Conservation (phyloP, 1,140 invertebrate species). For the Proales similis region DNA sequence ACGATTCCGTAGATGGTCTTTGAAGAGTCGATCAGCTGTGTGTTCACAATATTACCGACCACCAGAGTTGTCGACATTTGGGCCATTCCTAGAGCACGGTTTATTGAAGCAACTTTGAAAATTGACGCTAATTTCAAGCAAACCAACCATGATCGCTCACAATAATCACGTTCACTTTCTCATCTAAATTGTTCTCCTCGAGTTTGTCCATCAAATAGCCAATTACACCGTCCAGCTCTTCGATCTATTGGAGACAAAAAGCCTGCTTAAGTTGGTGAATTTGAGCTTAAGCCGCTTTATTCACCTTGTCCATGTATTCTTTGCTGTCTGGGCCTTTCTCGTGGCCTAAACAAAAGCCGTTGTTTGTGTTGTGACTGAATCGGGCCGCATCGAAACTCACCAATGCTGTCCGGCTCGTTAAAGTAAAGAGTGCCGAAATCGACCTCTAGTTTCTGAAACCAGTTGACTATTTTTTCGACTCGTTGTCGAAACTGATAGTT, state of each 20-base stretch:
- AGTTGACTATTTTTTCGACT: constrained; percentile 61
- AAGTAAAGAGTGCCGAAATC: constrained; percentile 63
- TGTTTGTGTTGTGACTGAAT: neutral
- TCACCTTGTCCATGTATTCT: constrained; percentile 20
- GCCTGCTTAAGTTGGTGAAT: no score
- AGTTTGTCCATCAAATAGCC: constrained; percentile 30
- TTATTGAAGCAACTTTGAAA: no score
- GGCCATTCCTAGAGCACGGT: no score
- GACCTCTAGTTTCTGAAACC: constrained; percentile 58
- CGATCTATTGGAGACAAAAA: no score
- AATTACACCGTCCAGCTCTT: constrained; percentile 19
- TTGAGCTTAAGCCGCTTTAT: no score
- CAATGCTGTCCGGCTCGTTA: constrained; percentile 64
- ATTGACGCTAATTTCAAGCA: no score
- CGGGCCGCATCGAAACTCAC: constrained; percentile 41
- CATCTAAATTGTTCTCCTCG: neutral
- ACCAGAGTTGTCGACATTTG: constrained; percentile 9
- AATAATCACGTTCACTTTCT: constrained; percentile 10
- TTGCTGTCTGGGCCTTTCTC: constrained; percentile 10
- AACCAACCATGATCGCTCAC: constrained; percentile 37
- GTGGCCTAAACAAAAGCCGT: constrained; percentile 46
- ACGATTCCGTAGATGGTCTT: constrained; percentile 30
- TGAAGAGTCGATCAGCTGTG: neutral
- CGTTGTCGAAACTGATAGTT: constrained; percentile 43
- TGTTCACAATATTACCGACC: neutral